A percentile compares a stretch with the other conserved stretches of the same genome.
These are phyloP conservation scores for Cerceris rybyensis DNA, from an alignment of 2,888 invertebrate species.

Conservation along the genomic window DNA sequence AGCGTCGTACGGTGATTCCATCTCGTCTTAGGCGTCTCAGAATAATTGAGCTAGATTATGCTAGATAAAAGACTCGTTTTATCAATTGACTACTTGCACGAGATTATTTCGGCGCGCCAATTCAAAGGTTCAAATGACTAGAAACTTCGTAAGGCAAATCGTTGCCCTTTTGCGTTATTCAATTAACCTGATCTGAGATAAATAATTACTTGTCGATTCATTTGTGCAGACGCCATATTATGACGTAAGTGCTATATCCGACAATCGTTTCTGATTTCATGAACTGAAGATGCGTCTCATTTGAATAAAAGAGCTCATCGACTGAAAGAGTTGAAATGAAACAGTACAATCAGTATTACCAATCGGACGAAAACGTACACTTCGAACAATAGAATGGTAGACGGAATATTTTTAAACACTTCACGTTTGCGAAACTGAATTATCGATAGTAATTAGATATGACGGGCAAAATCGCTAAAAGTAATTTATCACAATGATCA, in stretches of 20 bases:
- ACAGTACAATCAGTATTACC: too few species aligned
- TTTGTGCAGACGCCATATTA: background rate
- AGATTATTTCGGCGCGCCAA: background rate
- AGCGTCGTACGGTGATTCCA: background rate
- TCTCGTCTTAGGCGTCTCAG: background rate
- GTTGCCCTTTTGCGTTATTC: background rate
- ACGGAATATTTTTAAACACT: too few species aligned
- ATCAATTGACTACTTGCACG: background rate
- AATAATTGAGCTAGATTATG: background rate
- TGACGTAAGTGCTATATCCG: background rate
- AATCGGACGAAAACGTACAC: too few species aligned
- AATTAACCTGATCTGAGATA: background rate
- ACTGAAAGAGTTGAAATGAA: too few species aligned
- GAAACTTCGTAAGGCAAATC: background rate
- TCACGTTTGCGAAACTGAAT: too few species aligned
- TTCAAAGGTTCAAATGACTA: background rate
- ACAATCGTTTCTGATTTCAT: too few species aligned
- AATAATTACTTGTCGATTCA: background rate
- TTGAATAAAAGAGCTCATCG: too few species aligned
- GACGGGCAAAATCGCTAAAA: too few species aligned
- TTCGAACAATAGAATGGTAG: too few species aligned
- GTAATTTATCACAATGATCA: too few species aligned
- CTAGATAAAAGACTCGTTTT: constrained; percentile 5
- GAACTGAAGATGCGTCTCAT: too few species aligned
- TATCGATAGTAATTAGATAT: too few species aligned